Evolutionary conservation across 2,797 vertebrate genomes (phyloP).

Genomic region (Pangasius larnaudii): DNA sequence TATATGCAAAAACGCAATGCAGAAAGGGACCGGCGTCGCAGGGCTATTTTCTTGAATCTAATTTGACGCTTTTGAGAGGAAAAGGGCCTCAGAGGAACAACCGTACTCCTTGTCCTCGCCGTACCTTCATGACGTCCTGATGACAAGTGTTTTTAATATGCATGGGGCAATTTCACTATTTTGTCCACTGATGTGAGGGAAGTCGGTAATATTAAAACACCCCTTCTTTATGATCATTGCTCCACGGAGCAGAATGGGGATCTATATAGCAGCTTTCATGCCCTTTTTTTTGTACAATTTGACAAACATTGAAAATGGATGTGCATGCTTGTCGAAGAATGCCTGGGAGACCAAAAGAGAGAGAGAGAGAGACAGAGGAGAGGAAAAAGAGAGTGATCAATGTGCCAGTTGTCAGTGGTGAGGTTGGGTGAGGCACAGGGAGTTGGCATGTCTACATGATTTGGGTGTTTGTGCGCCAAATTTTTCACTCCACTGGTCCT

Average conservation of each 20-base stretch:
- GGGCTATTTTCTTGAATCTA: conserved; percentile 98
- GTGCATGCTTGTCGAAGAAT: conserved; percentile 10
- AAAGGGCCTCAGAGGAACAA: conserved; percentile 90
- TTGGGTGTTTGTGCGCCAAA: conserved; percentile 43
- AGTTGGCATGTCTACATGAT: conserved; percentile 50
- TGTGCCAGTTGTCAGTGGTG: conserved; percentile 37
- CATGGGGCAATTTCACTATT: conserved; percentile 79
- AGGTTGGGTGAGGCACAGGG: conserved; percentile 29
- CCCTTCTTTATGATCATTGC: conserved; percentile 81
- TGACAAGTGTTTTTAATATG: conserved; percentile 98
- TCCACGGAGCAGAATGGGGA: conserved; percentile 65
- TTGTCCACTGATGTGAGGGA: conserved; percentile 64
- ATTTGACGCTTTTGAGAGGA: conserved; percentile 99
- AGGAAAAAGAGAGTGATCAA: conserved; percentile 22
- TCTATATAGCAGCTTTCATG: conserved; percentile 20
- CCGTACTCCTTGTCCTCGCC: conserved; percentile 86
- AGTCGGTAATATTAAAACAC: conserved; percentile 64
- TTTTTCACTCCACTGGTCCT: conserved; percentile 53
- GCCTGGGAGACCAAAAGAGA: background rate
- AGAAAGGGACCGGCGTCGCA: conserved; percentile 87
- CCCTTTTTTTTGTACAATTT: conserved; percentile 48
- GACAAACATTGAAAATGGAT: conserved; percentile 31
- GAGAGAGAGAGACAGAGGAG: background rate
- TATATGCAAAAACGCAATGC: conserved; percentile 98
- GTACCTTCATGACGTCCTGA: conserved; percentile 89